Evolutionary conservation across 2,113 vertebrate genomes (phyloP).

Genomic region (Acanthochromis polyacanthus): DNA sequence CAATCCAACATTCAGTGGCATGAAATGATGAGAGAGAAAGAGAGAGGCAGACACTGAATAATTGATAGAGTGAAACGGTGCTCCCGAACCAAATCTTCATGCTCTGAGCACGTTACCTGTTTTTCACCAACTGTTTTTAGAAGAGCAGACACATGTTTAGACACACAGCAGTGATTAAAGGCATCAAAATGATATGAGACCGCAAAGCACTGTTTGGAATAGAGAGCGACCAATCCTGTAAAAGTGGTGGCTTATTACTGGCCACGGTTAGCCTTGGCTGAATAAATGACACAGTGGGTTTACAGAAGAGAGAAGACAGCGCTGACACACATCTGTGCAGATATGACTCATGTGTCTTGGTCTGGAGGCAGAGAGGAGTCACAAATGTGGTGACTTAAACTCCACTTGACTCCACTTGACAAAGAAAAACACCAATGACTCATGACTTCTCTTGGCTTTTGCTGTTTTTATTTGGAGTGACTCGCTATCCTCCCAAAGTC

Average conservation of each 20-base stretch:
- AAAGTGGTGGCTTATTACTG: constrained; percentile 24
- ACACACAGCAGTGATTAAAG: constrained; percentile 48
- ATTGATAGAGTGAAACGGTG: constrained; percentile 71
- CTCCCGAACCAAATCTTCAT: constrained; percentile 64
- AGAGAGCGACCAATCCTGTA: constrained; percentile 14
- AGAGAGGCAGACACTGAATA: constrained; percentile 67
- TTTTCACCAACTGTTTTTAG: constrained; percentile 64
- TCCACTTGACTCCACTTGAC: constrained; percentile 1
- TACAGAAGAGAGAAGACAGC: constrained; percentile 14
- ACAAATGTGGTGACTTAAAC: constrained; percentile 12
- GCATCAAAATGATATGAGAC: constrained; percentile 32
- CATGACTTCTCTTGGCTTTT: neutral
- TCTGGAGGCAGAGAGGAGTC: constrained; percentile 15
- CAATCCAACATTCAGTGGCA: constrained; percentile 64
- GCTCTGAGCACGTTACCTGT: constrained; percentile 68
- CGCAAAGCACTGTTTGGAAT: constrained; percentile 33
- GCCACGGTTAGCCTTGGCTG: constrained; percentile 12
- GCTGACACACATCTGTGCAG: constrained; percentile 27
- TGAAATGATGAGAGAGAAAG: constrained; percentile 61
- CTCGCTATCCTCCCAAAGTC: neutral
- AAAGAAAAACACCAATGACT: neutral
- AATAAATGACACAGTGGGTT: constrained; percentile 28
- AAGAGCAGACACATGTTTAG: constrained; percentile 44
- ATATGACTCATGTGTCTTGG: constrained; percentile 39
- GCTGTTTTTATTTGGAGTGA: neutral